These are phyloP conservation scores for Aeoliscus strigatus DNA, from an alignment of 2,797 vertebrate genomes.

Conservation along the genomic window DNA sequence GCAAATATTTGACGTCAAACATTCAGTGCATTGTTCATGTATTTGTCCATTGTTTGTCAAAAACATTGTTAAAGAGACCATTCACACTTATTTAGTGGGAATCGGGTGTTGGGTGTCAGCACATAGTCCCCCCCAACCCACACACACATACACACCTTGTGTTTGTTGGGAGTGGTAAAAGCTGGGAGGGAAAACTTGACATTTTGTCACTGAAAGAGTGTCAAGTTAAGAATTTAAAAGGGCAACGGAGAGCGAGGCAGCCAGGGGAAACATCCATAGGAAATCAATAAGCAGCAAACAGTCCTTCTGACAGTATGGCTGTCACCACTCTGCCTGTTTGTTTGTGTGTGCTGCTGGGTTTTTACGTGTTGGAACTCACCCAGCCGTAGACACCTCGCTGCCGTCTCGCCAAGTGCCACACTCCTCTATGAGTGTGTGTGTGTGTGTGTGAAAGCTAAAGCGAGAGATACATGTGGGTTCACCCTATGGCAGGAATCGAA, in stretches of 20 bases:
- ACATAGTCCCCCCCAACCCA: too few relatives aligned
- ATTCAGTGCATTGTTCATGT: too few relatives aligned
- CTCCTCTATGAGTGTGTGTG: too few relatives aligned
- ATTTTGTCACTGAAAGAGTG: slow-evolving; percentile 38
- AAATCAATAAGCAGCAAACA: slow-evolving; percentile 57
- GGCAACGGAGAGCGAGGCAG: slow-evolving; percentile 6
- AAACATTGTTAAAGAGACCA: too few relatives aligned
- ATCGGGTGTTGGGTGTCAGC: too few relatives aligned
- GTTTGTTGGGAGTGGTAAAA: slow-evolving; percentile 15
- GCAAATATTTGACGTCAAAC: too few relatives aligned
- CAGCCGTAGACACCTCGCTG: slow-evolving; percentile 19
- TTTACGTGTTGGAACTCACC: slow-evolving; percentile 11
- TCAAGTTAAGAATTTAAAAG: slow-evolving; percentile 29
- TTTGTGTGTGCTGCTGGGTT: slow-evolving; percentile 11
- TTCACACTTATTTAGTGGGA: too few relatives aligned
- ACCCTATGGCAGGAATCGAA: too few relatives aligned
- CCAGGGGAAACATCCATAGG: slow-evolving; percentile 35
- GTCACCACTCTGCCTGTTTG: slow-evolving; percentile 16
- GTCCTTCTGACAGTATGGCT: slow-evolving; percentile 32
- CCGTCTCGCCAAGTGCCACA: slow-evolving; percentile 4
- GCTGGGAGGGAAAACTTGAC: slow-evolving; percentile 27
- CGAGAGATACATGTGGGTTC: too few relatives aligned
- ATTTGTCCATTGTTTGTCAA: too few relatives aligned
- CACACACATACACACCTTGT: too few relatives aligned
- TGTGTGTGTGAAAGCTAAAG: too few relatives aligned